A percentile compares a stretch with the other conserved stretches of the same genome.
Evolutionary conservation across 2,888 invertebrate species (phyloP).

Genomic region (Sicus ferrugineus): DNA sequence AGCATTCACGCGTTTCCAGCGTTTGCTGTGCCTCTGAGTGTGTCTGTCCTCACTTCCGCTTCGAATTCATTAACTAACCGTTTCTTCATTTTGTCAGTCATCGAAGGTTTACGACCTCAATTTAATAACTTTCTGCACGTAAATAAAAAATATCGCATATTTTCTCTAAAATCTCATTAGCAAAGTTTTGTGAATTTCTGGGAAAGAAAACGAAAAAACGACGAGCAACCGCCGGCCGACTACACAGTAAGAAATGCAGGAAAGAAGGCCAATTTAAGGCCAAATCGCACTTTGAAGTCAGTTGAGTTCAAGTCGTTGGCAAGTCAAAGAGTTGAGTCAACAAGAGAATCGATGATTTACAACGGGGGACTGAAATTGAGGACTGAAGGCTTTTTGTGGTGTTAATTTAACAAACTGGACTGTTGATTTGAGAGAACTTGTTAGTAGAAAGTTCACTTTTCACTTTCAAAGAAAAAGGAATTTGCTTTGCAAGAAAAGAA

Average conservation of each 20-base stretch:
- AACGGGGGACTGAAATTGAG: background rate
- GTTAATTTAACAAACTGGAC: too few species aligned
- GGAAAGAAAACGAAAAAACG: background rate
- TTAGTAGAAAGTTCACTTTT: too few species aligned
- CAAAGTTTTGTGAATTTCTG: slow-evolving; percentile 27
- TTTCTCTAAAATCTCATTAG: slow-evolving; percentile 23
- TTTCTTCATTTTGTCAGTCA: background rate
- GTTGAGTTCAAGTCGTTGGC: slow-evolving; percentile 21
- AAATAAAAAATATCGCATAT: slow-evolving; percentile 9
- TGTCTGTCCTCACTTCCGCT: background rate
- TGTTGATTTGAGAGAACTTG: too few species aligned
- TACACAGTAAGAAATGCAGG: background rate
- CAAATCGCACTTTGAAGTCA: background rate
- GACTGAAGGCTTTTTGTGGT: too few species aligned
- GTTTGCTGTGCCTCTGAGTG: too few species aligned
- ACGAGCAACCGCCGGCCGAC: background rate
- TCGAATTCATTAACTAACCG: background rate
- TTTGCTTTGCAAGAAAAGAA: background rate
- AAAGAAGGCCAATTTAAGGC: slow-evolving; percentile 14
- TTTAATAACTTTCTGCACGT: too few species aligned
- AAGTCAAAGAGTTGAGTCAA: slow-evolving; percentile 25
- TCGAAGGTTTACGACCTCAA: background rate
- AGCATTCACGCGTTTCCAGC: too few species aligned
- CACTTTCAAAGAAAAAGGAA: too few species aligned
- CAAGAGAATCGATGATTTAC: background rate